phyloP scores from a whole-genome alignment of 2,797 vertebrate genomes.

The Clarias platycephalus region DNA sequence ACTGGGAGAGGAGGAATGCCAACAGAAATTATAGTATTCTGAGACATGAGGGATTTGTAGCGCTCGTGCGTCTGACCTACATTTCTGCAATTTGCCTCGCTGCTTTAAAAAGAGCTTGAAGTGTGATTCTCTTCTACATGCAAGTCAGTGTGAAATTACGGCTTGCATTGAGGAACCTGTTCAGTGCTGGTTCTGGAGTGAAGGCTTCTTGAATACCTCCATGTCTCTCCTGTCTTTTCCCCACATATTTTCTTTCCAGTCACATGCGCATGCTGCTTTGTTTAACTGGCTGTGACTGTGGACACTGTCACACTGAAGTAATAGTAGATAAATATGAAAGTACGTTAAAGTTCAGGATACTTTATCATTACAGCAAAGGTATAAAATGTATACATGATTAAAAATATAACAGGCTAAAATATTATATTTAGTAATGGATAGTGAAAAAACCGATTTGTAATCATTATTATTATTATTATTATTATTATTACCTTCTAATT shows the following conservation, averaged over 20 bases:
- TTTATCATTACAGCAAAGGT: too few relatives aligned
- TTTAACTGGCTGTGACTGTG: background rate
- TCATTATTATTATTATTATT: too few relatives aligned
- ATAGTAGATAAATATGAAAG: background rate
- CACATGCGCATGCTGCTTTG: background rate
- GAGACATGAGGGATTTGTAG: conserved; percentile 14
- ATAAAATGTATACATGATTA: background rate
- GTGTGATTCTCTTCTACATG: background rate
- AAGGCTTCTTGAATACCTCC: conserved; percentile 19
- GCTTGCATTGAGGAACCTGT: conserved; percentile 1
- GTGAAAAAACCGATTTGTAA: background rate
- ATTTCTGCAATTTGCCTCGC: conserved; percentile 21
- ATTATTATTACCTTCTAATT: too few relatives aligned
- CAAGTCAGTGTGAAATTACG: background rate
- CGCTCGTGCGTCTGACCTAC: conserved; percentile 28
- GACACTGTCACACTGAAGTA: background rate
- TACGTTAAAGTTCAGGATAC: background rate
- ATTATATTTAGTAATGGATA: too few relatives aligned
- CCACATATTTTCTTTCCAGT: background rate
- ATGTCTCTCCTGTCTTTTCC: background rate
- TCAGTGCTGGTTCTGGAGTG: conserved; percentile 1
- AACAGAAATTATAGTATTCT: conserved; percentile 1
- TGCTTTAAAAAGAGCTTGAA: conserved; percentile 26
- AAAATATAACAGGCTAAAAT: background rate
- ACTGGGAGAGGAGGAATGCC: conserved; percentile 9